These are phyloP conservation scores for Oreochromis niloticus DNA, from an alignment of 2,113 vertebrate genomes.

Conservation along the genomic window DNA sequence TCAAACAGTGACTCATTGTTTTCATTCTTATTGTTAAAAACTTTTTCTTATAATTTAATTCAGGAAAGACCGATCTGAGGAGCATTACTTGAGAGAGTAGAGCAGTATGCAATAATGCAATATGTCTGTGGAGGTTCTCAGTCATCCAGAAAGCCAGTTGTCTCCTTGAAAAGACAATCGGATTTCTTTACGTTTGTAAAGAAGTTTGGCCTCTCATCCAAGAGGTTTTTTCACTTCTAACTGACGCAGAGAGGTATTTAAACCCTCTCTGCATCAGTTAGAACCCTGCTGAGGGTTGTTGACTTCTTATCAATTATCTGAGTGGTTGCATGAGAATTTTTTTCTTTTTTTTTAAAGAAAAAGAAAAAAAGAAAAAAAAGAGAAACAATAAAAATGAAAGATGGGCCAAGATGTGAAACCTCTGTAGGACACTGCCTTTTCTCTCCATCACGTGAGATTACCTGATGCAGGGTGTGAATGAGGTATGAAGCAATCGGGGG, in stretches of 20 bases:
- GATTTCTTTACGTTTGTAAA: not conserved
- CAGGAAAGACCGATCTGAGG: not conserved
- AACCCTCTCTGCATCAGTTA: not conserved
- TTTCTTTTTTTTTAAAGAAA: too few species aligned
- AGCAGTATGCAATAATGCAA: not conserved
- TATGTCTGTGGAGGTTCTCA: not conserved
- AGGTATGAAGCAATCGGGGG: not conserved
- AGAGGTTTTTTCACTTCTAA: not conserved
- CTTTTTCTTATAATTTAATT: not conserved
- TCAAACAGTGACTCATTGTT: not conserved
- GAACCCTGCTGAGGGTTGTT: not conserved
- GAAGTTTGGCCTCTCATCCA: not conserved
- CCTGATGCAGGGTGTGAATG: not conserved
- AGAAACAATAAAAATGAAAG: too few species aligned
- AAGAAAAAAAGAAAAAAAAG: too few species aligned
- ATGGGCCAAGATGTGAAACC: not conserved
- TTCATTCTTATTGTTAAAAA: not conserved
- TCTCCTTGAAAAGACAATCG: not conserved
- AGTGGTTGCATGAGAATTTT: not conserved
- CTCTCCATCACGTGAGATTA: not conserved
- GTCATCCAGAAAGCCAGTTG: not conserved
- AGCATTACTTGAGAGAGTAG: not conserved
- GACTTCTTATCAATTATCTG: not conserved
- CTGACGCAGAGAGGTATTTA: not conserved
- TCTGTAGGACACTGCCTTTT: not conserved